phyloP scores from a whole-genome alignment of 2,797 vertebrate genomes.

The Lagocephalus sceleratus region DNA sequence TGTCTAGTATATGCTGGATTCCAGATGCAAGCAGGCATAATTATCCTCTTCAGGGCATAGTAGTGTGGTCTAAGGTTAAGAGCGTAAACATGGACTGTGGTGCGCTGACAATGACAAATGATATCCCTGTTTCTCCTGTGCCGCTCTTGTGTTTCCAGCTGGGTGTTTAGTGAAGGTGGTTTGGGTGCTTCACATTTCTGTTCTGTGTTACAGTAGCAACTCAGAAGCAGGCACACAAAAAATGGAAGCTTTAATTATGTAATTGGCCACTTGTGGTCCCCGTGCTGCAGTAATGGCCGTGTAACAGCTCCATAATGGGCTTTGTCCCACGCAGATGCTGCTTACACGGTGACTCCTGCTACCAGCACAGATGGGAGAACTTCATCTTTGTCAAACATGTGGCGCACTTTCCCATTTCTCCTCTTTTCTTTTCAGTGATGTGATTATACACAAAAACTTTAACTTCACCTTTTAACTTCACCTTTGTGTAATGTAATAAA shows the following conservation, averaged over 20 bases:
- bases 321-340: slow-evolving; percentile 52
- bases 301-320: slow-evolving; percentile 53
- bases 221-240: slow-evolving; percentile 5
- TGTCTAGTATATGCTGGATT: slow-evolving; percentile 10
- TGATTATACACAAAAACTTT: neutral
- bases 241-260: slow-evolving; percentile 51
- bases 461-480: too few relatives aligned
- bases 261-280: slow-evolving; percentile 57
- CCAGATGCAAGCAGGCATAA: slow-evolving; percentile 43
- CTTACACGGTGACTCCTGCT: slow-evolving; percentile 27
- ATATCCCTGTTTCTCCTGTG: slow-evolving; percentile 14
- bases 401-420: slow-evolving; percentile 6
- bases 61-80: slow-evolving; percentile 43
- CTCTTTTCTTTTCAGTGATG: neutral
- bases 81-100: slow-evolving; percentile 54
- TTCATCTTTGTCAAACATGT: slow-evolving; percentile 41
- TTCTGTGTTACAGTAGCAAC: slow-evolving; percentile 1
- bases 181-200: neutral
- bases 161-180: neutral
- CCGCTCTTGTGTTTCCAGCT: slow-evolving; percentile 15
- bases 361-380: slow-evolving; percentile 43
- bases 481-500: neutral
- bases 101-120: slow-evolving; percentile 52
- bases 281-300: slow-evolving; percentile 36
- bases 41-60: slow-evolving; percentile 42